Conservation (phyloP, 2,888 invertebrate genomes). For the Melieria omissa region DNA sequence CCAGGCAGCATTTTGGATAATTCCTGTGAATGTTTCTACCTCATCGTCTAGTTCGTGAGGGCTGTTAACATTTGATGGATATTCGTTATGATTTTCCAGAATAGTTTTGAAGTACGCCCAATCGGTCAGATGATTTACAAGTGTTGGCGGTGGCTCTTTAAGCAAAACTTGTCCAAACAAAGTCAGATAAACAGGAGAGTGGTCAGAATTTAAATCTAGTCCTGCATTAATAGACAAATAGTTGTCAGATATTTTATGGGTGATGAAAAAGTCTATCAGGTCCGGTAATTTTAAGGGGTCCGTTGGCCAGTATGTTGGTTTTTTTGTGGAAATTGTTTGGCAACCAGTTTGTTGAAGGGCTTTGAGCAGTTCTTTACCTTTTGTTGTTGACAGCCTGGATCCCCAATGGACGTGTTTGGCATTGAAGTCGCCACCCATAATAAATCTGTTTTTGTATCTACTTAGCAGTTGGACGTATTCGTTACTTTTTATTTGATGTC, state of each 20-base stretch:
- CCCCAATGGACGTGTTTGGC: not conserved
- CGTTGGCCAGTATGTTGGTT: conserved; percentile 19
- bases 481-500: not conserved
- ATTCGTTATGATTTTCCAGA: not conserved
- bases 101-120: conserved; percentile 8
- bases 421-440: too few relatives aligned
- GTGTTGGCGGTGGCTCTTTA: not conserved
- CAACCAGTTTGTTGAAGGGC: not conserved
- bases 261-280: conserved; percentile 9
- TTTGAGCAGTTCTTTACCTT: not conserved
- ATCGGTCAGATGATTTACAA: not conserved
- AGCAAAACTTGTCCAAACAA: not conserved
- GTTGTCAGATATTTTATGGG: not conserved
- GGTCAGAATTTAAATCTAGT: conserved; percentile 7
- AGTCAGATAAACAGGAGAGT: conserved; percentile 8
- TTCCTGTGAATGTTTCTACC: not conserved
- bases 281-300: conserved; percentile 15
- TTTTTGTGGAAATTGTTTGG: not conserved
- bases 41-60: not conserved
- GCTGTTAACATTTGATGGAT: not conserved
- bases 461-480: too few relatives aligned
- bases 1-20: not conserved
- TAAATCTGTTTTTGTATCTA: too few relatives aligned
- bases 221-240: not conserved
- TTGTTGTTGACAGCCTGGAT: not conserved